Percentiles rank a stretch among this genome's conserved stretches.
phyloP scores from a whole-genome alignment of 1,140 invertebrate genomes.

The Hetaerina americana region DNA sequence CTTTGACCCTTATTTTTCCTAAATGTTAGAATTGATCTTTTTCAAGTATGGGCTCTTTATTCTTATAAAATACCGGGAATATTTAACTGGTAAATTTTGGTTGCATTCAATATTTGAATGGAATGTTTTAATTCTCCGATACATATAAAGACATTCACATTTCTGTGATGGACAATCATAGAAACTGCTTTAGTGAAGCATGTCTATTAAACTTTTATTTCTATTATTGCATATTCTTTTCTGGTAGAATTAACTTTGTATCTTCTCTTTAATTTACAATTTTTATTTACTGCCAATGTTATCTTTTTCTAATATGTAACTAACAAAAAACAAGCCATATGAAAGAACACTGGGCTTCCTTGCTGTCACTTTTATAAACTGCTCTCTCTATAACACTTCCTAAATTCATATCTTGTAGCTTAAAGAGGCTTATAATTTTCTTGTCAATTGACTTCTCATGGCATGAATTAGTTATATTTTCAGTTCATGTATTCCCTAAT shows the following conservation, averaged over 20 bases:
- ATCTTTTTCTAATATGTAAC: neutral
- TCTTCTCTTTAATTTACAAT: neutral
- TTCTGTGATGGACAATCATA: neutral
- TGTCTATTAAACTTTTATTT: conserved; percentile 1
- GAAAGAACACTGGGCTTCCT: neutral
- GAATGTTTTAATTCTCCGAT: neutral
- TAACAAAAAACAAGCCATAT: neutral
- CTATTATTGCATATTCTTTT: neutral
- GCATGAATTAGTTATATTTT: neutral
- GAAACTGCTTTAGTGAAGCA: neutral
- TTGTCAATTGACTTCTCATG: neutral
- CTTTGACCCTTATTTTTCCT: too few species aligned
- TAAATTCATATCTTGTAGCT: neutral
- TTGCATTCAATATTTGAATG: neutral
- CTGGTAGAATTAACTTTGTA: neutral
- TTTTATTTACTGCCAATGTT: neutral
- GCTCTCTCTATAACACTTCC: neutral
- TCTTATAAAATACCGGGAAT: neutral
- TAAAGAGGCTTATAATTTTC: neutral
- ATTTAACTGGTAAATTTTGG: neutral
- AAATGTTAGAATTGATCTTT: too few species aligned
- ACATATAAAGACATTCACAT: neutral
- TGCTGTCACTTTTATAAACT: too few species aligned
- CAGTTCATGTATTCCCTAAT: neutral
- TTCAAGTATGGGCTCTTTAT: neutral